Evolutionary conservation across 2,888 invertebrate species (phyloP).

Genomic region (Dryobotodes eremita): DNA sequence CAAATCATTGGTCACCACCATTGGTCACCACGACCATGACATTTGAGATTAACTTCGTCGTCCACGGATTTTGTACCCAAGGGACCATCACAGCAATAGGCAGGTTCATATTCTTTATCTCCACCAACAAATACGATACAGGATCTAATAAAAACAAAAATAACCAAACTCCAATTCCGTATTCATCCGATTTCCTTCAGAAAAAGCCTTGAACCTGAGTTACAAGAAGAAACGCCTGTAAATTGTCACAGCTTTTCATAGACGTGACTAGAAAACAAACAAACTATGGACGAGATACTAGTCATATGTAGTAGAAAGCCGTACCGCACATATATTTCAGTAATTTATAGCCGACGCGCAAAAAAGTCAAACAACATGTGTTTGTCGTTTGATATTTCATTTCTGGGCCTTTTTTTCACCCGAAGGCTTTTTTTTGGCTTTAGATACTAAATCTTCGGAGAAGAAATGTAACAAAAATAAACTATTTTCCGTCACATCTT

Average conservation of each 20-base stretch:
- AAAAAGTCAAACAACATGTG: conserved; percentile 19
- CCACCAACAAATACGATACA: conserved; percentile 22
- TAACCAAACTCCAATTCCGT: conserved; percentile 22
- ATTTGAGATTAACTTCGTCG: neutral
- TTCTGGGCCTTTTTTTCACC: neutral
- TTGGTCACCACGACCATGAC: neutral
- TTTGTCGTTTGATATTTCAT: conserved; percentile 20
- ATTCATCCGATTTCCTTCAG: conserved; percentile 30
- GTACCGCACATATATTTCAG: conserved; percentile 20
- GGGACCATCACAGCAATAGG: neutral
- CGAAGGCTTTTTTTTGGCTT: neutral
- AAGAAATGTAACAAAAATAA: conserved; percentile 3
- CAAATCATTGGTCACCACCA: neutral
- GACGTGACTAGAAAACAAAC: conserved; percentile 49
- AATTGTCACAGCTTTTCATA: conserved; percentile 46
- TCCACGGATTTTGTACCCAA: neutral
- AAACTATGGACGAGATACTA: conserved; percentile 20
- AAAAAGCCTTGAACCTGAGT: conserved; percentile 27
- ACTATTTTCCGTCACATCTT: neutral
- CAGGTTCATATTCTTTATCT: conserved; percentile 9
- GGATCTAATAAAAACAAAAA: conserved; percentile 35
- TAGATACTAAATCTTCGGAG: neutral
- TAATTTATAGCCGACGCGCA: conserved; percentile 19
- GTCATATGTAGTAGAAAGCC: conserved; percentile 21
- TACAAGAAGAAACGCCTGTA: conserved; percentile 13